Base-by-base conservation (phyloP, 2,888 invertebrate species). In the Pycnomerus fuliginosus region DNA sequence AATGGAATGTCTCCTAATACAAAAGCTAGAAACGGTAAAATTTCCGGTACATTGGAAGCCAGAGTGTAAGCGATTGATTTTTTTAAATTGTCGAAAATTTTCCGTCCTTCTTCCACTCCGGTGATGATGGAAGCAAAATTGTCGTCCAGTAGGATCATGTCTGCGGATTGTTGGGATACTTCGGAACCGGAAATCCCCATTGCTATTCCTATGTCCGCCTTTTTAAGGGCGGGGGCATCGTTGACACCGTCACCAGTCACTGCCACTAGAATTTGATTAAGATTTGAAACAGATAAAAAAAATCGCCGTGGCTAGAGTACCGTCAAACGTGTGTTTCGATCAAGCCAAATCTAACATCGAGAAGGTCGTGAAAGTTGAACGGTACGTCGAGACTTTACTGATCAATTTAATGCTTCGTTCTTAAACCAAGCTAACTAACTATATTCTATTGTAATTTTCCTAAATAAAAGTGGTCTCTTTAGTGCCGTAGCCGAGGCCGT, bases 171-270 rank as follows among this genome's bases (percentile, higher is more conserved):
- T 72, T 91, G 90, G 3, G 85, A 85, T 5, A 83, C 87, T 65
- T 87, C 87, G 4, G 85, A 84, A 4, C 86, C 87, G 35, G 83
- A 78, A 42, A 87, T 86, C 10, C 87, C 87, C 87, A 87, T 87
- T 1, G 87, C 85, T 16, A 87, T 80, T 25, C 87, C 88, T 34
- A 87, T 87, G 52, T 91, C 89, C 2, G 90, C 90, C 65, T 85
- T 84, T 55, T 88, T 85, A 31, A 91, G 73, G 3, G 90, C 90
- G 1, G 90, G 90, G 0, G 90, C 88, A 64, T 91, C 91, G 62
- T 91, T 91, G 1, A 91, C 90, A 23, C 91, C 92, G 64, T 92
- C 91, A 1, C 92, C 92, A 16, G 90, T 90, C 0, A 90, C 91
- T 7, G 90, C 90, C 20, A 91, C 90, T 62, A 15, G n/a, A n/a